phyloP scores from a whole-genome alignment of 2,888 invertebrate genomes.

The Lycia hirtaria region DNA sequence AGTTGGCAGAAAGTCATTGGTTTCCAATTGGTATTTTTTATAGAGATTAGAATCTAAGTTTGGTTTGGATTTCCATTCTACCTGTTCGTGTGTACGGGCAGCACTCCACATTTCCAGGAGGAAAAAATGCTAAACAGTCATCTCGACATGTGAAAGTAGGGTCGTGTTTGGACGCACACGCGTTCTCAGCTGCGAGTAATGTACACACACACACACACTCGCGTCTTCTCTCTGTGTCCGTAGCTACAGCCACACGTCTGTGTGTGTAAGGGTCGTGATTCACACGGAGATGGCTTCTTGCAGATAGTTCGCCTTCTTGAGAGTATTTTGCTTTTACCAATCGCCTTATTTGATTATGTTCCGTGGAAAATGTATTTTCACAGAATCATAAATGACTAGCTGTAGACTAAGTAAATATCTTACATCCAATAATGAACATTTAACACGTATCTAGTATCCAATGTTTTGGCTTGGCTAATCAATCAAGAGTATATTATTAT shows the following conservation, averaged over 20 bases:
- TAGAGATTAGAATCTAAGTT: too few species aligned
- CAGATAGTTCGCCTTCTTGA: background rate
- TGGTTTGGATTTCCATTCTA: background rate
- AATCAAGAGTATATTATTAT: too few species aligned
- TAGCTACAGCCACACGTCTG: constrained; percentile 11
- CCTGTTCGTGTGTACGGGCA: constrained; percentile 32
- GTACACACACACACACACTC: background rate
- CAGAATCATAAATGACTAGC: too few species aligned
- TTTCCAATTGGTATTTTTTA: too few species aligned
- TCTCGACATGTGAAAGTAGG: constrained; percentile 48
- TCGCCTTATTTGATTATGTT: background rate
- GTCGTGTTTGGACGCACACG: constrained; percentile 45
- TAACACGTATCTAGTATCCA: too few species aligned
- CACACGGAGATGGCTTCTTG: background rate
- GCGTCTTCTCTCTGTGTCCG: too few species aligned
- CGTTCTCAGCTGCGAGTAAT: constrained; percentile 40
- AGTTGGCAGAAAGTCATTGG: too few species aligned
- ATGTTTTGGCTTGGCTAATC: too few species aligned
- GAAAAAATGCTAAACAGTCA: constrained; percentile 56
- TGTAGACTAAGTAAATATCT: too few species aligned
- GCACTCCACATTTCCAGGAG: constrained; percentile 44
- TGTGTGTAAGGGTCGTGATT: constrained; percentile 5
- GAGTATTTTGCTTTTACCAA: background rate
- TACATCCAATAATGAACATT: too few species aligned
- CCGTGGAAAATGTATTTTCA: background rate